These are phyloP conservation scores for Rhogogaster chlorosoma DNA, from an alignment of 2,888 invertebrate species.

Conservation along the genomic window DNA sequence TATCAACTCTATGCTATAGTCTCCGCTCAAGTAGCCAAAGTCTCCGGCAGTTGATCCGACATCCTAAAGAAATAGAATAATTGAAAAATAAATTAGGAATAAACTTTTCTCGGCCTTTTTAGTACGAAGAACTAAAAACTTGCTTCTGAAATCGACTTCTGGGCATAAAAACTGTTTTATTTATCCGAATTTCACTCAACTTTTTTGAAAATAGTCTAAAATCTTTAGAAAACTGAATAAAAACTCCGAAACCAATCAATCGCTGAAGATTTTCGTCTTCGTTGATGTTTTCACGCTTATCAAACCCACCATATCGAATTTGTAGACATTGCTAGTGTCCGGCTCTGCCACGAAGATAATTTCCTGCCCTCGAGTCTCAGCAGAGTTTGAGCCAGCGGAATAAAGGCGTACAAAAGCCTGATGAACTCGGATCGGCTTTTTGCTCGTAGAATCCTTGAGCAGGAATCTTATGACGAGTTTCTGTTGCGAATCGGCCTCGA, in stretches of 20 bases:
- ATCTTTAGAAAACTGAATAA: too few relatives aligned
- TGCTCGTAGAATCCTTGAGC: constrained; percentile 85
- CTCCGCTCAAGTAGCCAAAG: constrained; percentile 87
- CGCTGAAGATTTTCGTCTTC: neutral
- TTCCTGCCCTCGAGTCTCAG: constrained; percentile 84
- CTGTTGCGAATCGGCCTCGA: constrained; percentile 95
- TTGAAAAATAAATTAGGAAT: constrained; percentile 38
- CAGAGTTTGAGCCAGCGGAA: constrained; percentile 49
- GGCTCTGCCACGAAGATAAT: constrained; percentile 96
- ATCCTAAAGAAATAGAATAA: constrained; percentile 79
- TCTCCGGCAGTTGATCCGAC: constrained; percentile 89
- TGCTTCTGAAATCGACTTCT: neutral
- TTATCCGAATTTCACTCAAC: neutral
- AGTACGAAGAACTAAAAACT: too few relatives aligned
- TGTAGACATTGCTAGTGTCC: constrained; percentile 88
- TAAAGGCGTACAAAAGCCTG: constrained; percentile 91
- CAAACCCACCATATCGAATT: constrained; percentile 90
- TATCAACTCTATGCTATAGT: constrained; percentile 90
- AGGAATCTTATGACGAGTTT: constrained; percentile 91
- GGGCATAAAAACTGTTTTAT: neutral
- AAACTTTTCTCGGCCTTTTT: too few relatives aligned
- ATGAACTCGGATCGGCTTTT: constrained; percentile 87
- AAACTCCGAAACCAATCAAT: too few relatives aligned
- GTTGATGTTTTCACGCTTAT: neutral
- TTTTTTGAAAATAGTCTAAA: too few relatives aligned